Conservation (phyloP, 1,140 invertebrate species). For the Drosophila ironensis region DNA sequence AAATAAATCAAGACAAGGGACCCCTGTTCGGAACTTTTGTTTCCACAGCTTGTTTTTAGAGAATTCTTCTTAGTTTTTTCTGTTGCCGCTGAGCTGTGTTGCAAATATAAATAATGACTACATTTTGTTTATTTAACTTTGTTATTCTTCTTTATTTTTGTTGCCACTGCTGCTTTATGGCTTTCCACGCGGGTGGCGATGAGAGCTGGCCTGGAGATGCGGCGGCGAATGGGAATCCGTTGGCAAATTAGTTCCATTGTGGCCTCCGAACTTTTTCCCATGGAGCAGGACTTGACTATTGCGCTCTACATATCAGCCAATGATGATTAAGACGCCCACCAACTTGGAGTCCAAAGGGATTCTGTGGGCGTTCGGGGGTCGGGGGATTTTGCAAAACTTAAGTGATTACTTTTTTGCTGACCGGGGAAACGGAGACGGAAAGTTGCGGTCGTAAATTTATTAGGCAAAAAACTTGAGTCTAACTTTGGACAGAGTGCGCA, state of each 20-base stretch:
- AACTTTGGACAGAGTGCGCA: conserved; percentile 65
- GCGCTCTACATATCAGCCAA: conserved; percentile 47
- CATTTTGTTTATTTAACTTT: conserved; percentile 79
- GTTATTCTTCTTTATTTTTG: conserved; percentile 56
- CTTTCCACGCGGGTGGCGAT: conserved; percentile 70
- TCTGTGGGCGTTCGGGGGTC: neutral
- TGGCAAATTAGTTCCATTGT: conserved; percentile 69
- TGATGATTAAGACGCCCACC: conserved; percentile 70
- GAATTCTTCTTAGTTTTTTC: conserved; percentile 40
- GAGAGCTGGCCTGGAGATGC: conserved; percentile 7
- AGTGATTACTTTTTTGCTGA: conserved; percentile 74
- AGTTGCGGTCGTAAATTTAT: conserved; percentile 76
- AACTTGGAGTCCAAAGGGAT: conserved; percentile 4
- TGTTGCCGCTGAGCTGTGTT: conserved; percentile 32
- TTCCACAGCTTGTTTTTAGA: conserved; percentile 51
- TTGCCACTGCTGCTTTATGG: conserved; percentile 61
- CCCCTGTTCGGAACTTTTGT: conserved; percentile 37
- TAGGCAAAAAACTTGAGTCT: conserved; percentile 65
- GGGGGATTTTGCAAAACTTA: conserved; percentile 57
- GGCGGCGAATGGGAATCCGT: conserved; percentile 32
- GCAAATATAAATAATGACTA: conserved; percentile 78
- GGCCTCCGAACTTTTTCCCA: conserved; percentile 17
- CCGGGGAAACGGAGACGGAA: conserved; percentile 42
- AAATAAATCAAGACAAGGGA: too few relatives aligned
- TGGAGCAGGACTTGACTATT: conserved; percentile 16